These are phyloP conservation scores for Scomber japonicus DNA, from an alignment of 2,113 vertebrate genomes.

Conservation along the genomic window DNA sequence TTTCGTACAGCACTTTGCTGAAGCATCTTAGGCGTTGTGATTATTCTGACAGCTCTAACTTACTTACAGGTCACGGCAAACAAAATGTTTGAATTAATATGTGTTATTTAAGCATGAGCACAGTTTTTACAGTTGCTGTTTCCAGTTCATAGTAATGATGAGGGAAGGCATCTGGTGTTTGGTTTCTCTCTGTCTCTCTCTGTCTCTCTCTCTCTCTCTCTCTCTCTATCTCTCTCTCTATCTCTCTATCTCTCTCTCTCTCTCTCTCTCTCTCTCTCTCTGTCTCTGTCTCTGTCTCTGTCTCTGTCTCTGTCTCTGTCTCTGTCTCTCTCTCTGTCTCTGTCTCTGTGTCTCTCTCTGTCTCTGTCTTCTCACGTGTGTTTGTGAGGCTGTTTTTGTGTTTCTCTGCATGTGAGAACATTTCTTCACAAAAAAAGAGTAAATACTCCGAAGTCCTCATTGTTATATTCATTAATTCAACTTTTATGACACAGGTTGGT, in stretches of 20 bases:
- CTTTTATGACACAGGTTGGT: no score
- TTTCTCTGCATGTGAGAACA: not conserved
- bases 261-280: no score
- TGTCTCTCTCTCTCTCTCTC: no score
- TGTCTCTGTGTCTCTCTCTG: no score
- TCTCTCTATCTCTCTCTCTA: no score
- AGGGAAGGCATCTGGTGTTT: not conserved
- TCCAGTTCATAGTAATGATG: not conserved
- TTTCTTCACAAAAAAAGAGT: not conserved
- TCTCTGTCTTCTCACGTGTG: not conserved
- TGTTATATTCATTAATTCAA: no score
- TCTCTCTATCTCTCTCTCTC: no score
- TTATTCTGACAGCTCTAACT: conserved; percentile 39
- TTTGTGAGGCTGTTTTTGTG: not conserved
- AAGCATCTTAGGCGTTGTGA: conserved; percentile 17
- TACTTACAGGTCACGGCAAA: conserved; percentile 52
- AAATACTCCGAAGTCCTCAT: no score
- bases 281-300: no score
- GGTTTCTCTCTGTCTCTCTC: not conserved
- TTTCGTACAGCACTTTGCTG: conserved; percentile 15
- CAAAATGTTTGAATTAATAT: conserved; percentile 14
- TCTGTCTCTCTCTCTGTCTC: not conserved
- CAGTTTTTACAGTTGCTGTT: conserved; percentile 33
- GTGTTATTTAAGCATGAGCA: conserved; percentile 18
- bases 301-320: no score